phyloP scores from a whole-genome alignment of 2,113 vertebrate species.

The Bubo bubo region DNA sequence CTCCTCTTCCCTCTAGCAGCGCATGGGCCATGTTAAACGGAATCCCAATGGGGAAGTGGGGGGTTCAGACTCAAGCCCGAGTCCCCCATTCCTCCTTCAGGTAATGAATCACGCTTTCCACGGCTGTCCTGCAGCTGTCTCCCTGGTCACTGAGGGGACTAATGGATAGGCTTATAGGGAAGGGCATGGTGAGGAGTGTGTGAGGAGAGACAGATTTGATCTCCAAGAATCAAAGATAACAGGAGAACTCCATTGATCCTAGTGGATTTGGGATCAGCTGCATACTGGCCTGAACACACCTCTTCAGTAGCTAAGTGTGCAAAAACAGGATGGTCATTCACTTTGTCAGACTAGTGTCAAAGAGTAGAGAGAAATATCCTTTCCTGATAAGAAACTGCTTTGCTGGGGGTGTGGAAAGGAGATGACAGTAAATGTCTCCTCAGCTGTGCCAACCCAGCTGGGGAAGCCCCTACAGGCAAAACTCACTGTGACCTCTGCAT shows the following conservation, averaged over 20 bases:
- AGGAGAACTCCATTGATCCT: not conserved
- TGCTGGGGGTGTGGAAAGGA: not conserved
- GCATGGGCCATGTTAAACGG: not conserved
- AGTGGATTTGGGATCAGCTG: not conserved
- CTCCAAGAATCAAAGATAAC: not conserved
- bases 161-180: not conserved
- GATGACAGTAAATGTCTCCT: not conserved
- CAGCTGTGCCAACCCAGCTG: not conserved
- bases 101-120: not conserved
- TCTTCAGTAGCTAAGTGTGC: not conserved
- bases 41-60: not conserved
- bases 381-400: not conserved
- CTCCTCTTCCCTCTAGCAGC: not conserved
- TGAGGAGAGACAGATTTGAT: not conserved
- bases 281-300: not conserved
- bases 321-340: not conserved
- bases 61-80: not conserved
- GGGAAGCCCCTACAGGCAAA: not conserved
- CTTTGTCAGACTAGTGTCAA: not conserved
- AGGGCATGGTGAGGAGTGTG: not conserved
- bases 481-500: not conserved
- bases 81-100: not conserved
- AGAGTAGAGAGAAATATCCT: not conserved
- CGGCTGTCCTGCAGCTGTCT: not conserved
- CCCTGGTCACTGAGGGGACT: not conserved